phyloP scores from a whole-genome alignment of 2,888 invertebrate species.

The Trichacis sp. region DNA sequence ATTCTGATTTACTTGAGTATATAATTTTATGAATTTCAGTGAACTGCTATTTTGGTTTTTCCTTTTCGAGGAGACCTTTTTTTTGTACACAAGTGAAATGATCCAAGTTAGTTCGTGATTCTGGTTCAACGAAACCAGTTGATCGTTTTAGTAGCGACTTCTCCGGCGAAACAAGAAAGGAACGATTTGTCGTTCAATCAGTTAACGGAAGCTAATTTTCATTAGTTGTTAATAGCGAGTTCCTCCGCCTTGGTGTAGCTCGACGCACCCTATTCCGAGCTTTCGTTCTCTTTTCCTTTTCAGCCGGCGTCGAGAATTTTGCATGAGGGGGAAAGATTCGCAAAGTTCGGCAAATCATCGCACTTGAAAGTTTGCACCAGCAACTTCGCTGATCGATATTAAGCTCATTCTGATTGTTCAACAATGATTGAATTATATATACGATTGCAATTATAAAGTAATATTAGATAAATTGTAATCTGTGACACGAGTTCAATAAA shows the following conservation, averaged over 20 bases:
- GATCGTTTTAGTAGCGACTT: slow-evolving; percentile 57
- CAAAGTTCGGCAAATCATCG: slow-evolving; percentile 42
- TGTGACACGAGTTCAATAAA: no score
- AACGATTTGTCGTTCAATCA: slow-evolving; percentile 69
- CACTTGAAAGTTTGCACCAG: slow-evolving; percentile 26
- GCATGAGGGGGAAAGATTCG: slow-evolving; percentile 32
- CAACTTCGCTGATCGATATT: slow-evolving; percentile 19
- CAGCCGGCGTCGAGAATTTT: slow-evolving; percentile 34
- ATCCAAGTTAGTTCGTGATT: slow-evolving; percentile 20
- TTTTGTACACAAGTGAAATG: neutral
- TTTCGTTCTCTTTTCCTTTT: slow-evolving; percentile 42
- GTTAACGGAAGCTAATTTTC: slow-evolving; percentile 69
- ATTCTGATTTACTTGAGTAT: no score
- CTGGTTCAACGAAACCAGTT: slow-evolving; percentile 41
- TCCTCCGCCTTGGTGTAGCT: slow-evolving; percentile 37
- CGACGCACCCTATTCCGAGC: slow-evolving; percentile 30
- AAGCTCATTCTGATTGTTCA: neutral
- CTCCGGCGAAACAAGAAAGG: slow-evolving; percentile 64
- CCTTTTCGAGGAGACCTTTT: no score
- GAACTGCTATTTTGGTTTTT: no score
- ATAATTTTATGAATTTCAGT: no score
- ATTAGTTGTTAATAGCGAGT: slow-evolving; percentile 67
- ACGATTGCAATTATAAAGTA: neutral
- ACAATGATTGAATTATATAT: neutral
- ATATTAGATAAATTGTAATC: no score